Base-by-base conservation (phyloP, 1,140 invertebrate genomes). In the Atta cephalotes region DNA sequence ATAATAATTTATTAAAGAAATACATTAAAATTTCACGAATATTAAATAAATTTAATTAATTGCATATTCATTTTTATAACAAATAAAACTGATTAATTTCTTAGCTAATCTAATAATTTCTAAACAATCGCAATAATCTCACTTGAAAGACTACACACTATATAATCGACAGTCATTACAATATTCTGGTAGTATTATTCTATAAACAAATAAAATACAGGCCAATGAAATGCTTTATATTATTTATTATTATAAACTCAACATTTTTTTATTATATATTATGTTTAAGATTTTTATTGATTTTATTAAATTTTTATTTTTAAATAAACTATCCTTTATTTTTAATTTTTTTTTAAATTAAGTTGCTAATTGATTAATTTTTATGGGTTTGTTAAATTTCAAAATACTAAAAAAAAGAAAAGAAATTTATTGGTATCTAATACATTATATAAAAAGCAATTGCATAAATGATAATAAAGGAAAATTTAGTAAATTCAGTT, bases 31-130 rank as follows among this genome's bases (percentile, higher is more conserved):
- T 49, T 25, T 71, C 0, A 25, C 10, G 7, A 28, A 28, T 31
- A 71, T 53, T 31, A 53, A 71, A 18, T 4, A 16, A 71, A n/a
- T 72, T 71, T 72, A 25, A 25, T 25, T 25, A 65, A 71, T 28
- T 39, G 16, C 7, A 21, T 51, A 51, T 51, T 70, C 14, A 14
- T 49, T 70, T 51, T 25, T 45, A 1, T 25, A 25, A 70, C 12
- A 66, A 66, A 0, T 6, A 39, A 66, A 68, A 14, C 12, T n/a
- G 18, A 68, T 49, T 45, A 68, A 68, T 31, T 21, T 49, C 14
- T 70, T 49, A 21, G 1, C 6, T n/a, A n/a, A n/a, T n/a, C 3
- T 70, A 70, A 70, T 70, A n/a, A 3, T 16, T 51, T 71, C 2
- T 28, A 51, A 71, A 28, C 12, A 71, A 70, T 25, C 3, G 0